Base-by-base conservation (phyloP, 2,888 invertebrate genomes). In the Apamea epomidion region DNA sequence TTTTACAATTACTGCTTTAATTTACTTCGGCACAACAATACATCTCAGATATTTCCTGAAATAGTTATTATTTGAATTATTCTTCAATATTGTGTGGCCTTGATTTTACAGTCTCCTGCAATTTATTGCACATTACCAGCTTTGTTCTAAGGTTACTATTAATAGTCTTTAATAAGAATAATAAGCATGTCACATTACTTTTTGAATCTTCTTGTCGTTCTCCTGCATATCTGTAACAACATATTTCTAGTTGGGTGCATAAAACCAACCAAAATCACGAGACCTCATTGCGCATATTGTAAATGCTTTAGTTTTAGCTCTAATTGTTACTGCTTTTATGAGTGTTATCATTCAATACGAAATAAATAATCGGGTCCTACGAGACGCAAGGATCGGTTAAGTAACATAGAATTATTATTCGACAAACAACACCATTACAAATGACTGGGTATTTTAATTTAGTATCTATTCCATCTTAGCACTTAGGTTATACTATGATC, bases 401-500 rank as follows among this genome's bases (percentile, higher is more conserved):
- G 6, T 10, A 48, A 64, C n/a, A 16, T 29, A 37, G 0, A 18
- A 54, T 16, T 42, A 42, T 42, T 8, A 42, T 68, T 68, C 16
- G 42, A 42, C n/a, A 68, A 42, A 42, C 8, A n/a, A 42, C 16
- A 37, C 16, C 10, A 32, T 54, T 32, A 6, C 16, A 71, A 37
- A 32, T 51, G 25, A 45, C 21, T 8, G 32, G 76, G 16, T 65
- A 70, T 29, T 60, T 6, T 2, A 0, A 71, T 51, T 45, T 14
- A 70, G 32, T 62, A 58, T 80, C 76, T 12, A 58, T 72, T 65
- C 72, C 67, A 74, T 68, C 29, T 64, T 12, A 70, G 29, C 25
- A 86, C 80, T 80, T 86, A 73, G 5, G 16, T 67, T 58, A 58
- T 54, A 76, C 67, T 74, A 71, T 62, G n/a, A 81, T 71, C 64